Evolutionary conservation across 2,888 invertebrate species (phyloP), one percentile per base, ranked within the genome.

Genomic region (Apamea monoglypha): DNA sequence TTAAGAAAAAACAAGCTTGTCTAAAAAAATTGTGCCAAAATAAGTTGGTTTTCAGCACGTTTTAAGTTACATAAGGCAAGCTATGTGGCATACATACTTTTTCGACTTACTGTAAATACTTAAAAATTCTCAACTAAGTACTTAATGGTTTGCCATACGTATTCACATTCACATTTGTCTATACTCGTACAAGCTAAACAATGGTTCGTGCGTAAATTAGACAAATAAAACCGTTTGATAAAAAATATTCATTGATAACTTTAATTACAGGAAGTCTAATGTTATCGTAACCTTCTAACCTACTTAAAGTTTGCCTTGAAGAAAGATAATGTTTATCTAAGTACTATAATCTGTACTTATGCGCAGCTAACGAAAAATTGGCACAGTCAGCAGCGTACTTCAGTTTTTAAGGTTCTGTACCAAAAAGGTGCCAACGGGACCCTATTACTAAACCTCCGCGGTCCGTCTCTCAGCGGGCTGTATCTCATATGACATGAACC

Each of bases 281-380:
- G 71, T 80, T 76, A 77, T 75, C 77, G 66, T 79, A 63, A 79
- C 76, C 80, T 78, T 81, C 76, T 68, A 68, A 83, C 68, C 70
- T 67, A 78, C 68, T 76, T 82, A 72, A 29, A 72, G 68, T 79
- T 74, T 79, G 70, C 53, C 56, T 83, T 70, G 69, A 82, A 63
- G 56, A 67, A 59, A 72, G 80, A 85, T 83, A 83, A 72, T 72
- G n/a, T 56, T 74, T 44, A 47, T 67, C 63, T 50, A 29, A 81
- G 10, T 50, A 50, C 21, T 70, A 44, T 25, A 69, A 50, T 64
- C 59, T 84, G 36, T 14, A 64, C 16, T 21, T 56, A 21, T 76
- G 50, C 76, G 66, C 78, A 61, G 18, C n/a, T 47, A 47, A 78
- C 18, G 8, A 53, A 56, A 47, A 59, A 59, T 59, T 71, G n/a